Evolutionary conservation across 2,113 vertebrate genomes (phyloP).

Genomic region (Columba livia): DNA sequence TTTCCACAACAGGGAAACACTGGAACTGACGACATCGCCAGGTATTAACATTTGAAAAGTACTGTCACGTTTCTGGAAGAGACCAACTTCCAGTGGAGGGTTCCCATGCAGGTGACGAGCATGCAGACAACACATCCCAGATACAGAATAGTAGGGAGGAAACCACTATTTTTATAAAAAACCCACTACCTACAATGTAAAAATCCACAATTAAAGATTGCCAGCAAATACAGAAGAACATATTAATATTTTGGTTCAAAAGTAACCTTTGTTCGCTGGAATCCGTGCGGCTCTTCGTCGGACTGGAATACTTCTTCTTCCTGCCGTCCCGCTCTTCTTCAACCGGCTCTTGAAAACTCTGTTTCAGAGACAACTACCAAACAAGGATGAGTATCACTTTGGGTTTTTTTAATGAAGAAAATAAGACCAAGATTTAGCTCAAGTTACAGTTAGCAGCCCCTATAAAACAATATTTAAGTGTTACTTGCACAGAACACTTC

Average conservation of each 20-base stretch:
- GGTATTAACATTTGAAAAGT: constrained; percentile 3
- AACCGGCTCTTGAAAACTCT: constrained; percentile 80
- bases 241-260: not conserved
- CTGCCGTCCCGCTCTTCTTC: constrained; percentile 90
- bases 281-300: constrained; percentile 87
- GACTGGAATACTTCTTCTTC: constrained; percentile 91
- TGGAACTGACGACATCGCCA: not conserved
- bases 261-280: constrained; percentile 90
- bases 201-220: not conserved
- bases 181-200: not conserved
- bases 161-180: not conserved
- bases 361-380: constrained; percentile 54
- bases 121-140: not conserved
- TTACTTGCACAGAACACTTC: not conserved
- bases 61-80: not conserved
- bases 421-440: not conserved
- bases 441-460: not conserved
- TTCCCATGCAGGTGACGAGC: not conserved
- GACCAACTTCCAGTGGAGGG: not conserved
- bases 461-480: not conserved
- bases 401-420: not conserved
- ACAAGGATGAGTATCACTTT: not conserved
- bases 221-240: not conserved
- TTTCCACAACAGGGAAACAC: not conserved
- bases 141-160: not conserved